A percentile compares a stretch with the other conserved stretches of the same genome.
phyloP scores from a whole-genome alignment of 2,888 invertebrate genomes.

The Phalangium opilio region DNA sequence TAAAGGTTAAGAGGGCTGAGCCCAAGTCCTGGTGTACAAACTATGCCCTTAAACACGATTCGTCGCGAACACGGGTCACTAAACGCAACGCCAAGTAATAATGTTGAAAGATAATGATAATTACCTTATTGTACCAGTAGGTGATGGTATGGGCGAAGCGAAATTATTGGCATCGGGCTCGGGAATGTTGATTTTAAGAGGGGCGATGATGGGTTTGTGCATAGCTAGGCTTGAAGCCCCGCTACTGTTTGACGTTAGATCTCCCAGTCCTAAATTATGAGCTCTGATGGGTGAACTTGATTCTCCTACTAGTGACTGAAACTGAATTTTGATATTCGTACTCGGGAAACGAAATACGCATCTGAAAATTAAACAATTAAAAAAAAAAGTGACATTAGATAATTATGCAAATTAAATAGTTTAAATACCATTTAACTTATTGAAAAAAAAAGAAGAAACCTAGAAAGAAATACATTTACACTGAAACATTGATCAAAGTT shows the following conservation, averaged over 20 bases:
- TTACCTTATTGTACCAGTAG: constrained; percentile 50
- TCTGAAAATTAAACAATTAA: constrained; percentile 40
- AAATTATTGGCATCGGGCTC: constrained; percentile 38
- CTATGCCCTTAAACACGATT: too few relatives aligned
- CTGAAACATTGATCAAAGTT: too few relatives aligned
- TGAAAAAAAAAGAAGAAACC: too few relatives aligned
- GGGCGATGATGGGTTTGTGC: constrained; percentile 43
- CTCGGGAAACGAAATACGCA: constrained; percentile 92
- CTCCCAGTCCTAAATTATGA: constrained; percentile 4
- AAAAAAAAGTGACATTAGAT: too few relatives aligned
- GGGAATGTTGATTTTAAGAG: constrained; percentile 72
- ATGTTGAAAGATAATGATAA: too few relatives aligned
- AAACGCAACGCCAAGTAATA: too few relatives aligned
- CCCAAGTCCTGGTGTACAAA: too few relatives aligned
- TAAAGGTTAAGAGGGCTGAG: too few relatives aligned
- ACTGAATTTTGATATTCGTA: constrained; percentile 84
- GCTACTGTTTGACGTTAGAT: constrained; percentile 27
- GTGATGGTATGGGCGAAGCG: constrained; percentile 77
- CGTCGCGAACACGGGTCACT: too few relatives aligned
- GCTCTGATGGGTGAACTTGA: constrained; percentile 38
- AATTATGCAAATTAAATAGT: too few relatives aligned
- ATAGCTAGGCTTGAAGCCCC: constrained; percentile 30
- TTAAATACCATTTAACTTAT: too few relatives aligned
- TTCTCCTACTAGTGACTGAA: constrained; percentile 79
- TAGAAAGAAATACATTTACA: too few relatives aligned